These are phyloP conservation scores for Muricea muricata DNA, from an alignment of 92 coral and sea anemone species.

Conservation along the genomic window DNA sequence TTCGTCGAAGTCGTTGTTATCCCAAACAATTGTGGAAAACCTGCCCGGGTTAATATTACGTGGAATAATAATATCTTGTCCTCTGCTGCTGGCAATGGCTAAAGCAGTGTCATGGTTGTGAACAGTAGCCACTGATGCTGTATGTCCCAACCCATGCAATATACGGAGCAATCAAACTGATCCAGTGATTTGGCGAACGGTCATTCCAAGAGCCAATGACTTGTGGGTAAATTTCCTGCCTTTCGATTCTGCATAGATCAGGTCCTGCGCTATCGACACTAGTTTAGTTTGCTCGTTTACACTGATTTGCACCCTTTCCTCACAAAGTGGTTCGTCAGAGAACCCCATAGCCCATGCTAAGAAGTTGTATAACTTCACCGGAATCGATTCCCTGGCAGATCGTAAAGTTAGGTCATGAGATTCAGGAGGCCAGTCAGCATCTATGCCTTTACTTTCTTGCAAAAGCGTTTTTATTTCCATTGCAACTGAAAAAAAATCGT, in stretches of 20 bases:
- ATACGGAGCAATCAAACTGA: conserved; percentile 47
- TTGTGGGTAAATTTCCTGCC: conserved; percentile 72
- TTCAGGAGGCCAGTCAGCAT: conserved; percentile 19
- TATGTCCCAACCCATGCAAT: conserved; percentile 26
- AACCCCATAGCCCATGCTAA: conserved; percentile 31
- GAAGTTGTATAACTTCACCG: conserved; percentile 23
- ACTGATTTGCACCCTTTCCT: conserved; percentile 15
- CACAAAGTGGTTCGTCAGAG: conserved; percentile 20
- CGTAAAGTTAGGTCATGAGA: conserved; percentile 22
- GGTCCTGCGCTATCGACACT: conserved; percentile 69
- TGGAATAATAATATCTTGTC: conserved; percentile 60
- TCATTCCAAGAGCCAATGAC: conserved; percentile 67
- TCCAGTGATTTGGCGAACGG: conserved; percentile 75
- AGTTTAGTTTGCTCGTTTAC: conserved; percentile 1
- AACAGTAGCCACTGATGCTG: conserved; percentile 59
- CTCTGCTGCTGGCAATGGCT: conserved; percentile 60
- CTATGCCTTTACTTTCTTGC: conserved; percentile 25
- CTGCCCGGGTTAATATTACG: conserved; percentile 50
- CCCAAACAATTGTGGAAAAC: conserved; percentile 74
- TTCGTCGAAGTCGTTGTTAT: conserved; percentile 73
- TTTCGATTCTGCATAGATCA: conserved; percentile 64
- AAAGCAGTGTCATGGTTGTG: conserved; percentile 78
- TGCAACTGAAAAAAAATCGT: conserved; percentile 5
- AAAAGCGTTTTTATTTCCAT: conserved; percentile 18
- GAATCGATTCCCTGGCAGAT: background rate